Base-by-base conservation (phyloP, 2,888 invertebrate species). In the Dicyrtomina minuta region DNA sequence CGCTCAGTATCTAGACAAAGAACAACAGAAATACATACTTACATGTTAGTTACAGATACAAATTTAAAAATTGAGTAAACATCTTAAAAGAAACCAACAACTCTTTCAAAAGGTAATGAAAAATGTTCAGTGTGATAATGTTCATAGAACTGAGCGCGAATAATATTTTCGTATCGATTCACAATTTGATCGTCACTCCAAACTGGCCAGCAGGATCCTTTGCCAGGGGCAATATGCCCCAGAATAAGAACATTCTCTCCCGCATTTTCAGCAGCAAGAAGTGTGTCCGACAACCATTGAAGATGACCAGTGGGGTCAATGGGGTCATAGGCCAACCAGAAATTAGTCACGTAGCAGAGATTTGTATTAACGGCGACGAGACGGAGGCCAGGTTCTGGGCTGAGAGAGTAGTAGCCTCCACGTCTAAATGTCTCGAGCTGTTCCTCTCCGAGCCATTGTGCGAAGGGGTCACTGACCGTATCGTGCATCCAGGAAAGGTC, bases 201-300 rank as follows among this genome's bases (percentile, higher is more conserved):
- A 33, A 64, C 22, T 12, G 69, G 53, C 70, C 71, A 75, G 43
- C 73, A 74, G 72, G 88, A 87, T 6, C 82, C 79, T 1, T 85
- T 85, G 3, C 92, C 92, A 0, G 90, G 87, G 0, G 93, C 92
- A 60, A 95, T n/a, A n/a, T n/a, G n/a, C n/a, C n/a, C n/a, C n/a
- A n/a, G n/a, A n/a, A n/a, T n/a, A n/a, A n/a, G n/a, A n/a, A n/a
- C n/a, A n/a, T n/a, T n/a, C n/a, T n/a, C n/a, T n/a, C n/a, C n/a
- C n/a, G n/a, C n/a, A n/a, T 87, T 80, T 81, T 96, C 96, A 0
- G 95, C 90, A 71, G 87, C 82, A 60, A 86, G 82, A 8, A 96
- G 82, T 62, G 89, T 88, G 6, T 87, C 82, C 0, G 90, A 86
- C 43, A 96, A 81, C 95, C 95, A 96, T n/a, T n/a, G n/a, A n/a